These are phyloP conservation scores for Xerus inauris DNA, from an alignment of 2,113 vertebrate genomes.

Conservation along the genomic window DNA sequence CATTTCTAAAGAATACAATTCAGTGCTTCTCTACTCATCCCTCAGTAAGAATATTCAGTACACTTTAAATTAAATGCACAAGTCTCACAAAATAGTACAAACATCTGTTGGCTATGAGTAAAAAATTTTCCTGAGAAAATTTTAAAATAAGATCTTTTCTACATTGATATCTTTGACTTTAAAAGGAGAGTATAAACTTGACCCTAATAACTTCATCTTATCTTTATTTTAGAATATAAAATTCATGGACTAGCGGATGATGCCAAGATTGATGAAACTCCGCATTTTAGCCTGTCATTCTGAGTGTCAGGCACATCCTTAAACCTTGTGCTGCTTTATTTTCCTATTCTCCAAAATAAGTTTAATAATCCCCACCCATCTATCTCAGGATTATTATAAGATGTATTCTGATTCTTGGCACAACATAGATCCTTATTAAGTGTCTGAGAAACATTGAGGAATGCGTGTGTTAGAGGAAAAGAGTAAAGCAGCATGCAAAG, in stretches of 20 bases:
- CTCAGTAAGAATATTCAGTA: neutral
- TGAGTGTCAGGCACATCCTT: neutral
- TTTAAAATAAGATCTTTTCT: neutral
- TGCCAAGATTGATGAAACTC: conserved; percentile 10
- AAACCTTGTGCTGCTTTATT: neutral
- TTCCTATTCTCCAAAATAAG: neutral
- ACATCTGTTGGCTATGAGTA: neutral
- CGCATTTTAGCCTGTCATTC: neutral
- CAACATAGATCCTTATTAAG: neutral
- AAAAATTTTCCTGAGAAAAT: neutral
- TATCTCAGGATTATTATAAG: neutral
- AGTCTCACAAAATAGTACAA: neutral
- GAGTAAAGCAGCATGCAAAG: neutral
- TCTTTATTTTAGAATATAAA: conserved; percentile 10
- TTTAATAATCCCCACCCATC: neutral
- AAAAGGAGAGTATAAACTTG: neutral
- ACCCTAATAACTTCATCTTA: neutral
- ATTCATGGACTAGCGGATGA: neutral
- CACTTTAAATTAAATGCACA: neutral
- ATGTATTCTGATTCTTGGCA: neutral
- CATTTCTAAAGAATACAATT: neutral
- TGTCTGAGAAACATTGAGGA: neutral
- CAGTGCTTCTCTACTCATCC: neutral
- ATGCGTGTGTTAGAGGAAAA: neutral
- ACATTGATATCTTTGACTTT: neutral